Base-by-base conservation (phyloP, 2,113 vertebrate genomes). In the Phyllostomus hastatus region DNA sequence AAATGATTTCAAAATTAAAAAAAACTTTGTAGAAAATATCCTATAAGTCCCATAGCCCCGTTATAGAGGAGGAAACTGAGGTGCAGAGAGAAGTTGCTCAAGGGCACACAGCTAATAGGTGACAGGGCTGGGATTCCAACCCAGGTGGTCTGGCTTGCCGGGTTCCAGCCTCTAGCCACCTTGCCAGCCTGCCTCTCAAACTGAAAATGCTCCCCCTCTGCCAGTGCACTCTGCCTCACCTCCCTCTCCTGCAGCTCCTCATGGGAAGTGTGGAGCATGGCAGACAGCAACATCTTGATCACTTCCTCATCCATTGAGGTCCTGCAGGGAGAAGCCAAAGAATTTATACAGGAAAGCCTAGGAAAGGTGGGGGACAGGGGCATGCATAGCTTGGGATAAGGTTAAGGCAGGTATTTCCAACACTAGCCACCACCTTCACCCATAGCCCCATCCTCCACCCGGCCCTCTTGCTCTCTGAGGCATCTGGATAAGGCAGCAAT, bases 281-380 rank as follows among this genome's bases (percentile, higher is more conserved):
- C 15, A 1, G 10, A 41, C 3, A 96, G 46, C 61, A 83, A 79
- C 7, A 0, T 76, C 43, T 78, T 64, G 10, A 97, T 54, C 66
- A 95, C 17, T 4, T 33, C 43, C 10, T 2, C 5, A 31, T 69
- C 54, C 14, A 7, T 50, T 7, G 95, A 90, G 17, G 43, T 72
- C 28, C 61, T n/a, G 4, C 35, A 96, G 46, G 38, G 70, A 41
- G 33, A 87, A 78, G 54, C 96, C 93, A 35, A 95, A 90, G 22
- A 96, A 87, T 84, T 82, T 93, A 64, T 96, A 97, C 4, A 95
- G 90, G 48, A 97, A 97, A 61, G 17, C n/a, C 96, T 97, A 35
- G 26, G 46, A 24, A n/a, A 19, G 31, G 9, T 11, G 12, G 24
- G 38, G 31, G 4, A 43, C 11, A 28, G 54, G 28, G 73, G 31